These are phyloP conservation scores for Apodemia zela DNA, from an alignment of 2,888 invertebrate genomes.

Conservation along the genomic window DNA sequence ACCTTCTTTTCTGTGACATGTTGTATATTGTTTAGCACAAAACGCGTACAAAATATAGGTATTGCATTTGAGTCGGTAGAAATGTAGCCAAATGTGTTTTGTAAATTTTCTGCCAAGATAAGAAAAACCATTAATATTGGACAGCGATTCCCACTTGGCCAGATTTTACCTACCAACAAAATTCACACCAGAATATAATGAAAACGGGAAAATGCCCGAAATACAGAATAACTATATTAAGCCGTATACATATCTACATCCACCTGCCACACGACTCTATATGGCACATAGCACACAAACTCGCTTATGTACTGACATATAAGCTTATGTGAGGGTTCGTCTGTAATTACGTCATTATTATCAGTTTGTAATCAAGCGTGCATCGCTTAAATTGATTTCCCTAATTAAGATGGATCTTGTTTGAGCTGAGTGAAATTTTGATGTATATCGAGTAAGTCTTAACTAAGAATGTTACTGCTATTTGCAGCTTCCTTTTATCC, in stretches of 20 bases:
- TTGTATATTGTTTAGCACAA: too few relatives aligned
- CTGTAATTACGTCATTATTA: slow-evolving; percentile 59
- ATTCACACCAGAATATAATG: slow-evolving; percentile 1
- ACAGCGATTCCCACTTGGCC: background rate
- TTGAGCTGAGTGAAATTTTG: slow-evolving; percentile 13
- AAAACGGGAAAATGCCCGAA: background rate
- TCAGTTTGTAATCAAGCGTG: slow-evolving; percentile 51
- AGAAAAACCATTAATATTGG: background rate
- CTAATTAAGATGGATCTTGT: slow-evolving; percentile 46
- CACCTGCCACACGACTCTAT: background rate
- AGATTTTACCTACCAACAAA: background rate
- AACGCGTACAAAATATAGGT: background rate
- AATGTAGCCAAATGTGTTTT: background rate
- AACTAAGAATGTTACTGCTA: background rate
- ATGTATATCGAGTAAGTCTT: background rate
- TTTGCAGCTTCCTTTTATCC: background rate
- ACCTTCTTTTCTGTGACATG: too few relatives aligned
- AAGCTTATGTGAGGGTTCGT: slow-evolving; percentile 16
- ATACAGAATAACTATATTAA: slow-evolving; percentile 2
- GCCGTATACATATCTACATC: background rate
- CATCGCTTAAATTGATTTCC: slow-evolving; percentile 55
- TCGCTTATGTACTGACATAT: slow-evolving; percentile 4
- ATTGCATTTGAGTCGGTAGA: background rate
- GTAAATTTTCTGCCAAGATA: background rate
- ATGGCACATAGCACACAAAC: slow-evolving; percentile 2